Evolutionary conservation across 2,888 invertebrate genomes (phyloP), one percentile per base, ranked within the genome.

Genomic region (Pycnomerus fuliginosus): DNA sequence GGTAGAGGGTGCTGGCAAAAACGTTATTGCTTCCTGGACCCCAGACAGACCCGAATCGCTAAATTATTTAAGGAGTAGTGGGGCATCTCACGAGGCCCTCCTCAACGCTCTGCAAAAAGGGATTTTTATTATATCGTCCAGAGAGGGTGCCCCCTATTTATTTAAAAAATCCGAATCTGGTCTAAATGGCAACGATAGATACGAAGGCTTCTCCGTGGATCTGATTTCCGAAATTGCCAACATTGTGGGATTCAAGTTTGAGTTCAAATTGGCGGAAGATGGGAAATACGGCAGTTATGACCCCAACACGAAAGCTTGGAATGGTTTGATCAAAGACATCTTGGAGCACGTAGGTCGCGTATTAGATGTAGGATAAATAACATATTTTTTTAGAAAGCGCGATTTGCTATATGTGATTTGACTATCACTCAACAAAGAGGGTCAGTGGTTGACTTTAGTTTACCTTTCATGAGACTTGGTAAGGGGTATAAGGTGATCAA

Each of bases 391-490:
- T 73, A 95, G 94, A 87, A 85, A 78, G 94, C 94, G 3, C 93
- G 97, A 69, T 79, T 99, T 56, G 97, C 93, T 0, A 87, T 98
- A 46, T 96, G 95, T 58, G 96, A 98, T 66, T 75, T 99, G 55
- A 97, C 98, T 1, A 96, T 98, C 47, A 98, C 93, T 3, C 92
- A 90, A 67, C 83, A 88, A 40, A 78, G 98, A 38, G 83, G 94
- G 57, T 83, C 85, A 53, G 84, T 82, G 16, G 91, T 93, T n/a
- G 94, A 95, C 70, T 96, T 96, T 68, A 93, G 94, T 2, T 91
- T 93, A 74, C 98, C 98, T 0, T 99, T 97, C 72, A 96, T 99
- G 92, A 94, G 91, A 60, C 75, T 98, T 52, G 92, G 65, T 55
- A 59, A n/a, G n/a, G n/a, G n/a, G n/a, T n/a, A 29, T 13, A 11